Base-by-base conservation (phyloP, 1,140 invertebrate genomes). In the Drosophila repleta region DNA sequence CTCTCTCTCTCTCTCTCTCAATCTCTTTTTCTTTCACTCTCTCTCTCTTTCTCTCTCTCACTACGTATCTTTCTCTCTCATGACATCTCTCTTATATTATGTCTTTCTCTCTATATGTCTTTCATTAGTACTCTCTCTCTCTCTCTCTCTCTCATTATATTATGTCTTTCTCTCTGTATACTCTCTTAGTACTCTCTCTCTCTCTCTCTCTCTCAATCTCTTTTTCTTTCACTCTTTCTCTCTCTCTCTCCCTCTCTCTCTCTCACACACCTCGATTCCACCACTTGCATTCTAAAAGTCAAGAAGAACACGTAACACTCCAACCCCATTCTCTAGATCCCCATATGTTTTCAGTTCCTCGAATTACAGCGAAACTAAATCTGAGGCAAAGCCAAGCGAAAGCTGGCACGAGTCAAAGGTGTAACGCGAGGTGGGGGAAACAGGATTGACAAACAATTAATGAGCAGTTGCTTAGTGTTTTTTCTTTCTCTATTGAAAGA, bases 381-480 rank as follows among this genome's bases (percentile, higher is more conserved):
- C 51, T 32, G 29, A 32, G 3, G 29, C 10, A 32, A 11, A 6
- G 29, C 1, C 1, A 32, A 11, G 29, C 11, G 10, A 32, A 72
- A 79, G 61, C 60, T 85, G 81, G 80, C 80, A 84, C 80, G 80
- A 84, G 80, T 73, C 80, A 84, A 76, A 74, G 32, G 58, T 78
- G 77, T 74, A 70, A 78, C 70, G 35, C 37, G 52, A 76, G 58
- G 62, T 57, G 45, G 61, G 43, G 74, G 74, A 60, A 74, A 87
- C 69, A 78, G 71, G 71, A 64, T 73, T 72, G 24, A 80, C 83
- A 88, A 81, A 87, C 75, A 87, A 87, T 83, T 89, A 87, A 89
- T 79, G 83, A 85, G 82, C 82, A 85, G 82, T 85, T 85, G 81
- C 68, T 69, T 62, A 32, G 65, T 32, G 57, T 45, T 35, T 35